Percentiles rank a stretch among this genome's conserved stretches.
Conservation (phyloP, 2,113 vertebrate genomes). For the Peucedramus taeniatus region DNA sequence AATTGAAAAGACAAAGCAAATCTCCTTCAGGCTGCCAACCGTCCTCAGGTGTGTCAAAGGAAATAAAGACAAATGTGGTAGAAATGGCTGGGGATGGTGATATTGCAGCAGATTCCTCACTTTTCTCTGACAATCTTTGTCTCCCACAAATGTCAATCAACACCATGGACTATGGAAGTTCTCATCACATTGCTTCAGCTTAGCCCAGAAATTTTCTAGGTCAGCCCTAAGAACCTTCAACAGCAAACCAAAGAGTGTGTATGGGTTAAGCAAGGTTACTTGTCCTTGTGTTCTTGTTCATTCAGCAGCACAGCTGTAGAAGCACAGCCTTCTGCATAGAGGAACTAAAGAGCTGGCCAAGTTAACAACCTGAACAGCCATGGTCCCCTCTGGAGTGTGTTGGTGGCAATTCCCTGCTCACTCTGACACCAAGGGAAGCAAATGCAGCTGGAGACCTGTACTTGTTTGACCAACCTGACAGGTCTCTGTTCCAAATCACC, state of each 20-base stretch:
- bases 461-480: not conserved
- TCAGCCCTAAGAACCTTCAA: not conserved
- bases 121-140: not conserved
- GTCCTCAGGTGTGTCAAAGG: not conserved
- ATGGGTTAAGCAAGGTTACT: not conserved
- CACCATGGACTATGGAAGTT: not conserved
- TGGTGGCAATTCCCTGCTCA: not conserved
- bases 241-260: not conserved
- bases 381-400: rapidly evolving
- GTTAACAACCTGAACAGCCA: not conserved
- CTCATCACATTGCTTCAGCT: not conserved
- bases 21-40: not conserved
- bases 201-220: not conserved
- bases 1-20: not conserved
- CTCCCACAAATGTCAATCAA: not conserved
- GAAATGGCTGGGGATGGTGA: not conserved
- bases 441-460: not conserved
- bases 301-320: not conserved
- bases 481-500: not conserved
- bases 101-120: not conserved
- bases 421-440: not conserved
- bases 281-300: not conserved
- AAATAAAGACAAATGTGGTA: not conserved
- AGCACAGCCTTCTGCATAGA: not conserved
- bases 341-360: not conserved